A percentile compares a stretch with the other conserved stretches of the same genome.
Conservation (phyloP, 30 jellyfish, hydroid and myxozoan species). For the Chironex yamaguchii region DNA sequence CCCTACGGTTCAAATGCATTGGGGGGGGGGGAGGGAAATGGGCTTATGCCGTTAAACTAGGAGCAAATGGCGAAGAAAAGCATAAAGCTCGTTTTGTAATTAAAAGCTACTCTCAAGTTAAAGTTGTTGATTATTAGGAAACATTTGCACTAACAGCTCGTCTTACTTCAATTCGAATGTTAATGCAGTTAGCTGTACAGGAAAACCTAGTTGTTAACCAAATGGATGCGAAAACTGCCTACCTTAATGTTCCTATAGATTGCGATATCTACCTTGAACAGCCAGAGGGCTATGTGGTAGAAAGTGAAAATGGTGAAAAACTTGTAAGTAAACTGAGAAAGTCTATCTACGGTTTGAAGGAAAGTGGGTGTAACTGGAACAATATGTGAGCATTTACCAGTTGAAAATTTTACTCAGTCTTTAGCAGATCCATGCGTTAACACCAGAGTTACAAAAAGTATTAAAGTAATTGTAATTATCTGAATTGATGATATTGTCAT, state of each 20-base stretch:
- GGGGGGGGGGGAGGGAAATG: slow-evolving; percentile 54
- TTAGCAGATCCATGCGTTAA: slow-evolving; percentile 49
- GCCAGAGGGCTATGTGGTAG: slow-evolving; percentile 44
- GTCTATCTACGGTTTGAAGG: slow-evolving; percentile 50
- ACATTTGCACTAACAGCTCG: neutral
- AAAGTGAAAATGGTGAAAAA: slow-evolving; percentile 10
- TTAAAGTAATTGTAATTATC: neutral
- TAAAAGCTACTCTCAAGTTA: slow-evolving; percentile 3
- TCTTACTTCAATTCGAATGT: no score
- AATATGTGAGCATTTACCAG: neutral
- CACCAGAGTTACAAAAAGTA: slow-evolving; percentile 2
- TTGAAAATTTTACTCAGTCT: slow-evolving; percentile 21
- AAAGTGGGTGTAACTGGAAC: slow-evolving; percentile 69
- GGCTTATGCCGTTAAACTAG: slow-evolving; percentile 21
- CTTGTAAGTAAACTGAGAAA: slow-evolving; percentile 30
- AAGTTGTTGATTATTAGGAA: slow-evolving; percentile 5
- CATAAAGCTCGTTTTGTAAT: slow-evolving; percentile 9
- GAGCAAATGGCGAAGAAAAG: neutral
- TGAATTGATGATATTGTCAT: slow-evolving; percentile 76
- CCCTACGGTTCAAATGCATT: slow-evolving; percentile 22
- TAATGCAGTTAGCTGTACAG: no score
- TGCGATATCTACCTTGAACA: slow-evolving; percentile 43
- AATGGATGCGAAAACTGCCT: slow-evolving; percentile 46
- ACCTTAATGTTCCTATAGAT: slow-evolving; percentile 60
- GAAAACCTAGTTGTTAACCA: slow-evolving; percentile 6